Percentiles rank a stretch among this genome's conserved stretches.
phyloP scores from a whole-genome alignment of 2,113 vertebrate genomes.

The Eidolon helvum region DNA sequence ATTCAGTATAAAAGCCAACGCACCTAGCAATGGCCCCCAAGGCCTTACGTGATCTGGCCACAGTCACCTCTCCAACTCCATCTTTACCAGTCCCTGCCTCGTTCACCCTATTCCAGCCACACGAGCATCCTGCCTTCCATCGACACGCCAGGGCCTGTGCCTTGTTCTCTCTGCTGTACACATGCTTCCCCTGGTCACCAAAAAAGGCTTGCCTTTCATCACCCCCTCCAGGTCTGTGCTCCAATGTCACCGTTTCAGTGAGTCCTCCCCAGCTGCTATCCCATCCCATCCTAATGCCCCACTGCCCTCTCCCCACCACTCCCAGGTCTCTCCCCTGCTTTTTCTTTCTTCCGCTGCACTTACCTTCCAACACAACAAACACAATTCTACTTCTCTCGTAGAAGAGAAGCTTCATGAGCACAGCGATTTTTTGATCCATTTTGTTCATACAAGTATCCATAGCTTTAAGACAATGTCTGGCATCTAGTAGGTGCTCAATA shows the following conservation, averaged over 20 bases:
- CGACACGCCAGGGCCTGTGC: not conserved
- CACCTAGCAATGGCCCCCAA: not conserved
- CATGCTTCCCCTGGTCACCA: not conserved
- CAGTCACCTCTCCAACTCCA: not conserved
- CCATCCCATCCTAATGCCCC: not conserved
- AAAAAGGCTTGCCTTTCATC: not conserved
- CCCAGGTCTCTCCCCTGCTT: not conserved
- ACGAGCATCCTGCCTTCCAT: rapidly evolving
- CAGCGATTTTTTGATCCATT: not conserved
- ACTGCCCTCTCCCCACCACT: too few species aligned
- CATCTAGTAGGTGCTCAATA: not conserved
- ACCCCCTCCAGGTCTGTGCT: rapidly evolving
- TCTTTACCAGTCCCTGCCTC: not conserved
- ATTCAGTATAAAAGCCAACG: too few species aligned
- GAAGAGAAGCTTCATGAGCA: not conserved
- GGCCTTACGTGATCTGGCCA: not conserved
- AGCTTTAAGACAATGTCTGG: not conserved
- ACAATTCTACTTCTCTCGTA: not conserved
- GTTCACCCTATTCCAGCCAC: not conserved
- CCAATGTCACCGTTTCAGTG: not conserved
- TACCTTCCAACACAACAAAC: not conserved
- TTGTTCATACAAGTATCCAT: not conserved
- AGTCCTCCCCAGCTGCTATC: not conserved
- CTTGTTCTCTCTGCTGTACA: not conserved
- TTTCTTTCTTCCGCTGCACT: not conserved